Percentiles rank a stretch among this genome's conserved stretches.
Evolutionary conservation across 2,888 invertebrate species (phyloP).

Genomic region (Hyles lineata): DNA sequence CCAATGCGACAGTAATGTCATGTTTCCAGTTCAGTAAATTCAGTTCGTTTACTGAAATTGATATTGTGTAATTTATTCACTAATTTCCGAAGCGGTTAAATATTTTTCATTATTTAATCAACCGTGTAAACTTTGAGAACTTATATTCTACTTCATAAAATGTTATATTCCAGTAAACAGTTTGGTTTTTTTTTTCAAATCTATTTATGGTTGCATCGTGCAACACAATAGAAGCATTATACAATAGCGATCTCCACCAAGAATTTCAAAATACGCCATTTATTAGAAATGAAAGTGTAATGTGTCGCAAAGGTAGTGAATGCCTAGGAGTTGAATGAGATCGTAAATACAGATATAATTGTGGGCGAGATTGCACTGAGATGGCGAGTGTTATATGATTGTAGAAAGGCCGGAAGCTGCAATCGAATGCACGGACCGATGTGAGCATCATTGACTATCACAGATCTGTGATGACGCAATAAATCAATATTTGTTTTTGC

Average conservation of each 20-base stretch:
- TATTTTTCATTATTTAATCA: background rate
- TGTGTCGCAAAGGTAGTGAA: slow-evolving; percentile 21
- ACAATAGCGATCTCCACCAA: background rate
- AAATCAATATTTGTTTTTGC: background rate
- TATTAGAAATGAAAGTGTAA: slow-evolving; percentile 16
- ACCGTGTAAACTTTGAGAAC: background rate
- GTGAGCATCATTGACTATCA: background rate
- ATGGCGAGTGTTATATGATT: slow-evolving; percentile 20
- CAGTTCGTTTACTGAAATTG: background rate
- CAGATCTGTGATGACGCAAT: background rate
- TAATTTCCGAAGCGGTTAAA: background rate
- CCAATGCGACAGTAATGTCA: slow-evolving; percentile 21
- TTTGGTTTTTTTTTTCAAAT: background rate
- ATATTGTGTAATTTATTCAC: slow-evolving; percentile 3
- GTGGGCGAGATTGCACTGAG: slow-evolving; percentile 1
- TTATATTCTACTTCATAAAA: background rate
- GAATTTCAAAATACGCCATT: slow-evolving; percentile 13
- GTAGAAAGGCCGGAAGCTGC: slow-evolving; percentile 22
- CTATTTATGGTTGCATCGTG: background rate
- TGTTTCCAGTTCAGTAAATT: slow-evolving; percentile 18
- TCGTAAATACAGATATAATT: background rate
- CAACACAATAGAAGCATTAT: background rate
- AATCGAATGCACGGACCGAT: background rate
- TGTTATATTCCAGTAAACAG: background rate
- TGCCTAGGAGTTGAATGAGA: slow-evolving; percentile 20